Evolutionary conservation across 2,888 invertebrate genomes (phyloP), one percentile per base, ranked within the genome.

Genomic region (Rhamnusium bicolor): DNA sequence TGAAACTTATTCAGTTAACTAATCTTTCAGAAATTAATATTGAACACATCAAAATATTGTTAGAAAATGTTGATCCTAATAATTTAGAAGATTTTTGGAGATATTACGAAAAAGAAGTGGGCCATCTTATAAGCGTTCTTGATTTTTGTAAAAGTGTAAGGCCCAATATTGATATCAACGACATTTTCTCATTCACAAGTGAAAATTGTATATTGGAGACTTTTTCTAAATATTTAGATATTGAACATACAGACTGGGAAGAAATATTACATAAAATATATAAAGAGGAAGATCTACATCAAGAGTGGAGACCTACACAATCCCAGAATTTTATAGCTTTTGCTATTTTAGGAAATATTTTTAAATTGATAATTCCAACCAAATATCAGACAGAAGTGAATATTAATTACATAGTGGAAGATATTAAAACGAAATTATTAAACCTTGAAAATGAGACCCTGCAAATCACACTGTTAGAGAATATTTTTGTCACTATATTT

Each of bases 401-500:
- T 24, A 56, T 75, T 40, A 74, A 65, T 62, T 66, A 72, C 3
- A 53, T 68, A 49, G 67, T 79, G 14, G 18, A 70, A 16, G 62
- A 75, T 60, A 72, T 77, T 14, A 79, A 79, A 72, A 58, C 21
- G 19, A 70, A 75, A 66, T 63, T 83, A 47, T 46, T 84, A 14
- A 60, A 70, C 46, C 70, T 83, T 8, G 32, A 76, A 47, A 73
- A 80, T 56, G 65, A 73, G 8, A 10, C 40, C 6, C 67, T 79
- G 21, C 90, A 91, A 80, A 85, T 92, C 62, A 93, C 94, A 88
- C 89, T 93, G 0, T 89, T 95, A 69, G 93, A 94, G 85, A 92
- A 94, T 85, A 90, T 95, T 77, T 95, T 94, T 85, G 90, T 92
- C 6, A 63, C 79, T 0, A 90, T 94, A 79, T 89, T 95, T 47